Base-by-base conservation (phyloP, 2,113 vertebrate species). In the Lota lota region DNA sequence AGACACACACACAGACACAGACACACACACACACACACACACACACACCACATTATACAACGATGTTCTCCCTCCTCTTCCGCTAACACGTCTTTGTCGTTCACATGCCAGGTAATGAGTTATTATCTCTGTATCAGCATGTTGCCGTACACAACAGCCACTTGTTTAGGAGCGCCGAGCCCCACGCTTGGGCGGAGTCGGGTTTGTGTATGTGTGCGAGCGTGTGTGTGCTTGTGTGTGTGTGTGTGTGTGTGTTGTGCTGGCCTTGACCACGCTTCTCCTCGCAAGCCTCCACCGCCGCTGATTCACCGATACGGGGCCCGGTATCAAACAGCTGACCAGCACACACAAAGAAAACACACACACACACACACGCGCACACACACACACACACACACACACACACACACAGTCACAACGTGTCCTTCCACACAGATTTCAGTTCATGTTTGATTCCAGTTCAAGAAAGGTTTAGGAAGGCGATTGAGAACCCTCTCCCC, bases 21-120 rank as follows among this genome's bases (percentile, higher is more conserved):
- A 40, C 28, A 17, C 64, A 51, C 28, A 51, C 56, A 51, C 54
- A 40, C 20, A 68, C 51, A 68, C 57, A 66, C 47, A 53, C 64
- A 57, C 64, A 66, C 62, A 61, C 57, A 62, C n/a, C 22, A 66
- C 36, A 28, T 22, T 56, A 58, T 73, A 60, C 63, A 67, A 79
- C 67, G 61, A 47, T 77, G 62, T 78, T 69, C 70, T 66, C 63
- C 65, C 63, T 70, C 53, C 74, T 77, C 21, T 68, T 63, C 79
- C 70, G 73, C 89, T 85, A 78, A 88, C 88, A 40, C 5, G 6
- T 40, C 36, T 86, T 84, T 62, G 62, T 64, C 65, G 84, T 91
- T 91, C 87, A 85, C 88, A 88, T 87, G 79, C 67, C 2, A 0
- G 69, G 76, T 88, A 89, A 89, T 89, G 86, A 85, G 70, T 85